A percentile compares a stretch with the other conserved stretches of the same genome.
Evolutionary conservation across 2,797 vertebrate species (phyloP).

Genomic region (Chelon labrosus): DNA sequence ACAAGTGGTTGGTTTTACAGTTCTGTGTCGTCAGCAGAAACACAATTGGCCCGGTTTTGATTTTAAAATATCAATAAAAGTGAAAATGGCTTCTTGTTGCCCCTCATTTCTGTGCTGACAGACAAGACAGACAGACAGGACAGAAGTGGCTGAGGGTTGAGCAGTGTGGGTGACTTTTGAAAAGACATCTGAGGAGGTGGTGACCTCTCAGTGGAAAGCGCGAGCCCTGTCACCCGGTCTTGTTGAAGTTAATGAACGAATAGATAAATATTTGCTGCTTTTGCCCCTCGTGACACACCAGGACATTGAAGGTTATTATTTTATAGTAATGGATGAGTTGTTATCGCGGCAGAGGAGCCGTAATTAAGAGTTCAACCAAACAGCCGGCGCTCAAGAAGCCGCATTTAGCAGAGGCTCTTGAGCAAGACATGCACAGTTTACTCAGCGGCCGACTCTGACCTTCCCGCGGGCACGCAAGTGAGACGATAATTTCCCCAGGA

Average conservation of each 20-base stretch:
- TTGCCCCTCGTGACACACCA: too few relatives aligned
- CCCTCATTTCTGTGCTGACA: constrained; percentile 36
- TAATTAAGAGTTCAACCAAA: not conserved
- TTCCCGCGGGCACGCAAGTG: not conserved
- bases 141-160: not conserved
- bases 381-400: not conserved
- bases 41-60: constrained; percentile 4
- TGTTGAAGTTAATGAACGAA: not conserved
- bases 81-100: constrained; percentile 5
- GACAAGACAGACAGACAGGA: not conserved
- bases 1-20: not conserved
- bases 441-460: not conserved
- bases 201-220: not conserved
- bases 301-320: not conserved
- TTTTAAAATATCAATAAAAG: constrained; percentile 54
- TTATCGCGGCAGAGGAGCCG: not conserved
- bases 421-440: not conserved
- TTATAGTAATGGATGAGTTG: not conserved
- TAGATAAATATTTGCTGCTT: not conserved
- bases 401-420: not conserved
- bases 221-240: not conserved
- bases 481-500: not conserved
- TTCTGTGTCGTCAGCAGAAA: not conserved
- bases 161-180: constrained; percentile 3
- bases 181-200: not conserved